phyloP scores from a whole-genome alignment of 2,888 invertebrate species.

The Drosophila mulleri region DNA sequence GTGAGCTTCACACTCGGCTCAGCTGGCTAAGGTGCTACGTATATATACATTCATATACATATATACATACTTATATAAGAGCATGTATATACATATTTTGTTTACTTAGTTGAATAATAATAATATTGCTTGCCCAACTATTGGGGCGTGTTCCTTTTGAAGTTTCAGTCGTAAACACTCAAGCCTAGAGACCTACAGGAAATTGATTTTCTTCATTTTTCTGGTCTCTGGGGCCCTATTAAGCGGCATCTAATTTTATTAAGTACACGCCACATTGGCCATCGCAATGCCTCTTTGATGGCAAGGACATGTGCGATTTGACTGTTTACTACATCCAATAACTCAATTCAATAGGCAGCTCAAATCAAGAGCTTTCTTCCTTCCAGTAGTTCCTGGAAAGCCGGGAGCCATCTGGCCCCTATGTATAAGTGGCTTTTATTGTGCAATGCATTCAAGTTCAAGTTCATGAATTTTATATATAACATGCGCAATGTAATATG shows the following conservation, averaged over 20 bases:
- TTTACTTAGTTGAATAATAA: slow-evolving; percentile 4
- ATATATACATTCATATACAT: neutral
- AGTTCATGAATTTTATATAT: neutral
- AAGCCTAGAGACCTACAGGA: slow-evolving; percentile 9
- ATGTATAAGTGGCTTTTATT: neutral
- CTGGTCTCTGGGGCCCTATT: slow-evolving; percentile 6
- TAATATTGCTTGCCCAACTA: neutral
- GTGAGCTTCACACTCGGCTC: neutral
- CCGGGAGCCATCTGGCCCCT: neutral
- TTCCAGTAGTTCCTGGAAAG: neutral
- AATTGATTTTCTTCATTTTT: slow-evolving; percentile 26
- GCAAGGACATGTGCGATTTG: slow-evolving; percentile 4
- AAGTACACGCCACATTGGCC: slow-evolving; percentile 24
- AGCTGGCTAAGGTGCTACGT: neutral
- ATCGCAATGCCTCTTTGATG: neutral
- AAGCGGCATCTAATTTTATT: slow-evolving; percentile 34
- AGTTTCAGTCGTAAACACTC: slow-evolving; percentile 16
- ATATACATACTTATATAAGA: neutral
- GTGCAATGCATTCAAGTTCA: neutral
- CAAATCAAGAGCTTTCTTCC: neutral
- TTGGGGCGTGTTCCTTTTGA: neutral
- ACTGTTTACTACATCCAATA: slow-evolving; percentile 30
- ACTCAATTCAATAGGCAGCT: slow-evolving; percentile 30
- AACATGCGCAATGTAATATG: neutral
- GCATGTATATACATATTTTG: neutral